Evolutionary conservation across 2,113 vertebrate genomes (phyloP).

Genomic region (Regulus satrapa): DNA sequence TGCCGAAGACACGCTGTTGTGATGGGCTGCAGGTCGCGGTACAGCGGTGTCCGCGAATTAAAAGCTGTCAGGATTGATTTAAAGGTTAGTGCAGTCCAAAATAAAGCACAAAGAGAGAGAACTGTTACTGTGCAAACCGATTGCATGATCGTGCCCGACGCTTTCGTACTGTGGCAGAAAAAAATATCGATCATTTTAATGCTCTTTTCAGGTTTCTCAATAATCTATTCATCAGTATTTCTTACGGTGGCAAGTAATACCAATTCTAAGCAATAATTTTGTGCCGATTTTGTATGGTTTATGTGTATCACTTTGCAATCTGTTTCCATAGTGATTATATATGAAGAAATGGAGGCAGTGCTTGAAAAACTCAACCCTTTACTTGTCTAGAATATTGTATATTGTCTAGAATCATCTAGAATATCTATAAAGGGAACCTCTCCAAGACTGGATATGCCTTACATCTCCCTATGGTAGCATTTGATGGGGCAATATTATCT

Average conservation of each 20-base stretch:
- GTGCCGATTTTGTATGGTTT: not conserved
- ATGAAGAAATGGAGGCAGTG: not conserved
- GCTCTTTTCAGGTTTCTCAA: not conserved
- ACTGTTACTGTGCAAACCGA: not conserved
- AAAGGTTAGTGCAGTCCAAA: not conserved
- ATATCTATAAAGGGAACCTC: not conserved
- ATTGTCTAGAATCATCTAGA: slow-evolving; percentile 3
- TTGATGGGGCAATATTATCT: not conserved
- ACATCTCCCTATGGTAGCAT: not conserved
- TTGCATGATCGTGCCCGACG: fast-evolving
- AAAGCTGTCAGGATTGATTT: not conserved
- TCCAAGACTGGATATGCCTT: not conserved
- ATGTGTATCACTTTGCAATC: not conserved
- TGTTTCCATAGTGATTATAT: slow-evolving; percentile 56
- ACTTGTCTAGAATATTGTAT: not conserved
- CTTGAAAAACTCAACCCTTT: not conserved
- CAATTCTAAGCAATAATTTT: not conserved
- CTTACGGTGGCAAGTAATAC: not conserved
- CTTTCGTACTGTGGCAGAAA: not conserved
- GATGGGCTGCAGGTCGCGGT: not conserved
- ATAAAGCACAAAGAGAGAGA: not conserved
- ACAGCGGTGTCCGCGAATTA: not conserved
- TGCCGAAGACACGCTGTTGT: not conserved
- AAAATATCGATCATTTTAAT: not conserved
- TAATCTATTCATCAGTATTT: not conserved